Percentiles rank a stretch among this genome's conserved stretches.
Evolutionary conservation across 2,113 vertebrate species (phyloP).

Genomic region (Thalassarche chlororhynchos): DNA sequence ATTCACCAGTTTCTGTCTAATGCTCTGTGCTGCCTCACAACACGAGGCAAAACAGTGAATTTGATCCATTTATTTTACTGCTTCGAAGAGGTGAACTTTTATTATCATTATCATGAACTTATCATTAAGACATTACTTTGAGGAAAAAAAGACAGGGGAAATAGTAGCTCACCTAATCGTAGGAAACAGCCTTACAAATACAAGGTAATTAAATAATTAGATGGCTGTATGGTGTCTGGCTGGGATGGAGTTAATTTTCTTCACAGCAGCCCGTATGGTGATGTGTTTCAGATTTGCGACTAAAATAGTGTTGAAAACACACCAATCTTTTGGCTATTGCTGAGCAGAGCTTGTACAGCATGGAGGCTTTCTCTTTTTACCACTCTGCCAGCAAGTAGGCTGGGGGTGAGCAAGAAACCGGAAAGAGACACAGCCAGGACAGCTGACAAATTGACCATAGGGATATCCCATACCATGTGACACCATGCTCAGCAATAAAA

Average conservation of each 20-base stretch:
- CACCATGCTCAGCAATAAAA: not conserved
- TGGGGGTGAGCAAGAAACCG: not conserved
- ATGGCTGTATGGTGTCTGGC: not conserved
- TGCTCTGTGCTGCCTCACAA: not conserved
- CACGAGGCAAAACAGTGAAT: not conserved
- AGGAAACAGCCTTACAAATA: not conserved
- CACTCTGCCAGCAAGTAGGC: not conserved
- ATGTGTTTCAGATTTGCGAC: not conserved
- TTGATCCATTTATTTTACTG: not conserved
- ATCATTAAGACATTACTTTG: not conserved
- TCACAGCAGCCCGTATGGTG: not conserved
- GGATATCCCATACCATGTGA: not conserved
- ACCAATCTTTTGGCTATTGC: not conserved
- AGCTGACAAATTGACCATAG: not conserved
- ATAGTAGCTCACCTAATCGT: not conserved
- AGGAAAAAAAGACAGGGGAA: not conserved
- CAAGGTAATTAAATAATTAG: slow-evolving; percentile 6
- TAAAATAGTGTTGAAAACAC: not conserved
- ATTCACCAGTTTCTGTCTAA: not conserved
- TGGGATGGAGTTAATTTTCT: not conserved
- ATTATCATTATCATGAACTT: not conserved
- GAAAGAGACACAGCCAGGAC: not conserved
- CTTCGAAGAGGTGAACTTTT: not conserved
- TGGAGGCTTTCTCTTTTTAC: fast-evolving
- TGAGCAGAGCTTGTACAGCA: not conserved